These are phyloP conservation scores for Myathropa florea DNA, from an alignment of 2,888 invertebrate species.

Conservation along the genomic window DNA sequence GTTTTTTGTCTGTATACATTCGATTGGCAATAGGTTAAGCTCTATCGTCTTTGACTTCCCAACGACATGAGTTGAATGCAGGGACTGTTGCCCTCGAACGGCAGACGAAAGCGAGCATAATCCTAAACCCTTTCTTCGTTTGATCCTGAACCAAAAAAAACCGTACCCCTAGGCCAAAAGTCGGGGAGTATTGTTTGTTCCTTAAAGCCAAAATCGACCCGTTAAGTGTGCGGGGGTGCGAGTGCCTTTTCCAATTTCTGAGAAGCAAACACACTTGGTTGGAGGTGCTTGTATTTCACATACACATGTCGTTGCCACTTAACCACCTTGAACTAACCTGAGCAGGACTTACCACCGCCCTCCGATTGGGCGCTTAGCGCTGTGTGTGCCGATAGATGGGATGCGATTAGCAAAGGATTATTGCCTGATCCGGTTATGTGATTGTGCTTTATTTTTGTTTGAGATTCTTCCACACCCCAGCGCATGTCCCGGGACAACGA, in stretches of 20 bases:
- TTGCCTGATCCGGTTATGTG: conserved; percentile 56
- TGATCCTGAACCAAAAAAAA: too few relatives aligned
- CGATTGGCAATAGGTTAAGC: conserved; percentile 64
- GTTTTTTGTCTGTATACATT: conserved; percentile 50
- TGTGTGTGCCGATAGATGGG: conserved; percentile 49
- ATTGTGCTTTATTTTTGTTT: conserved; percentile 48
- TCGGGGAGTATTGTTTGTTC: too few relatives aligned
- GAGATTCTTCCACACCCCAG: background rate
- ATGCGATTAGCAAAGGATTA: conserved; percentile 60
- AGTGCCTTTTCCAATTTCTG: background rate
- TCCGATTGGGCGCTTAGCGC: too few relatives aligned
- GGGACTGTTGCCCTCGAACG: background rate
- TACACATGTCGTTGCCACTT: conserved; percentile 44
- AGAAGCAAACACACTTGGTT: background rate
- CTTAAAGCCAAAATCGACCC: too few relatives aligned
- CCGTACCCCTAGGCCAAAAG: too few relatives aligned
- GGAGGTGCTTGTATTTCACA: conserved; percentile 29
- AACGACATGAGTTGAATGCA: too few relatives aligned
- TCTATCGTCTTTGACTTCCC: conserved; percentile 60
- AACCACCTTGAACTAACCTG: conserved; percentile 37
- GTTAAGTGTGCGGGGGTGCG: background rate
- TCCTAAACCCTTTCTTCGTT: too few relatives aligned
- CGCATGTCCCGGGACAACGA: too few relatives aligned
- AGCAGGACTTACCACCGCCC: conserved; percentile 19
- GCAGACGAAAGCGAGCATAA: too few relatives aligned